These are phyloP conservation scores for Pelecanus crispus DNA, from an alignment of 2,113 vertebrate species.

Conservation along the genomic window DNA sequence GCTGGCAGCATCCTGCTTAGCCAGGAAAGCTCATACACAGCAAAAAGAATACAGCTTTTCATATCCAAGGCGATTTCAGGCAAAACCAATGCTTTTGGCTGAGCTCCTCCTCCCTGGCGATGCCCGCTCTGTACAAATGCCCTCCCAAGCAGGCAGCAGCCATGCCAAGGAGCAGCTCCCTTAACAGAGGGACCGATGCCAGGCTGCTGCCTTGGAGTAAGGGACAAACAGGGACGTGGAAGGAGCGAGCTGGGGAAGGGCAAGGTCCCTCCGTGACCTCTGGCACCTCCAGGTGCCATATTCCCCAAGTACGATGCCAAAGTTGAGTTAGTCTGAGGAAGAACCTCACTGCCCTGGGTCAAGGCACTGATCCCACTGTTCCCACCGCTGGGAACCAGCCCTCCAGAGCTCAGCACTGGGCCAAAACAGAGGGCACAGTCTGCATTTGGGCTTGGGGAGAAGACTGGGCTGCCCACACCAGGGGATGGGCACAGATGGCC, in stretches of 20 bases:
- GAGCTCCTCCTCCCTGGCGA: not conserved
- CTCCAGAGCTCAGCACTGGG: not conserved
- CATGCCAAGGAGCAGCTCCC: not conserved
- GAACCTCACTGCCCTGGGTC: not conserved
- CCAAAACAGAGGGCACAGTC: not conserved
- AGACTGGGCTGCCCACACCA: not conserved
- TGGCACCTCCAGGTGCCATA: not conserved
- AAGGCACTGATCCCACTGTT: not conserved
- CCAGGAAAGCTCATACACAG: not conserved
- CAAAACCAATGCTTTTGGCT: not conserved
- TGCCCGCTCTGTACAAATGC: not conserved
- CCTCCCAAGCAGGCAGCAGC: not conserved
- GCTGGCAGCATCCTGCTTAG: not conserved
- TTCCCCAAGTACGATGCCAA: not conserved
- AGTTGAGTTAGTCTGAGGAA: not conserved
- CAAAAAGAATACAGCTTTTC: not conserved
- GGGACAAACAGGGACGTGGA: not conserved
- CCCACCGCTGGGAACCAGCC: not conserved
- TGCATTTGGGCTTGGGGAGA: not conserved
- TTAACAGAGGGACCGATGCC: not conserved
- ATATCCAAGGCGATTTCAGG: not conserved
- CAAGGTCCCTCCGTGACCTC: not conserved
- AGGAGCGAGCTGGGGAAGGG: not conserved
- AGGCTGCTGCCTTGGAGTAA: not conserved
- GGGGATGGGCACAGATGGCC: fast-evolving